phyloP scores from a whole-genome alignment of 1,140 invertebrate species.

The Ruditapes philippinarum region DNA sequence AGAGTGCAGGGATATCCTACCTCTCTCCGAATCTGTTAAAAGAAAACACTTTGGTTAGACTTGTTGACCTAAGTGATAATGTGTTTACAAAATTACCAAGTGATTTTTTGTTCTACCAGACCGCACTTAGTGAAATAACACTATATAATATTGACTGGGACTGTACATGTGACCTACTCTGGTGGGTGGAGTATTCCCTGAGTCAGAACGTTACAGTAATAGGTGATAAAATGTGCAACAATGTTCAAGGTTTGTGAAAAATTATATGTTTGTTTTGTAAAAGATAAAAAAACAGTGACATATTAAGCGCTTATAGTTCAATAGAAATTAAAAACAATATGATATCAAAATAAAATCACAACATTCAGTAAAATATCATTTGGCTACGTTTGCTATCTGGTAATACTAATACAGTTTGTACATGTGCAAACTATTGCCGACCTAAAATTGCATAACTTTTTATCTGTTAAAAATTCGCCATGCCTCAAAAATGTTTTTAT shows the following conservation, averaged over 20 bases:
- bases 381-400: too few species aligned
- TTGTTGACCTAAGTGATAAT: slow-evolving; percentile 42
- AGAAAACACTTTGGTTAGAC: not conserved
- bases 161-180: slow-evolving; percentile 34
- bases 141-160: slow-evolving; percentile 47
- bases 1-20: slow-evolving; percentile 7
- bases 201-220: not conserved
- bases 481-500: too few species aligned
- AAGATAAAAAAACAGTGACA: too few species aligned
- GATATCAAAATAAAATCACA: too few species aligned
- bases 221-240: not conserved
- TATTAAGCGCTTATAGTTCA: too few species aligned
- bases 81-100: not conserved
- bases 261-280: too few species aligned
- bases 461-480: too few species aligned
- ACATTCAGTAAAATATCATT: too few species aligned
- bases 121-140: not conserved
- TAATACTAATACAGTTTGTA: too few species aligned
- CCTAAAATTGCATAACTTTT: too few species aligned
- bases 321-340: too few species aligned
- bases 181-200: not conserved
- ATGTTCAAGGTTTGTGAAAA: slow-evolving; percentile 28
- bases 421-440: too few species aligned
- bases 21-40: not conserved
- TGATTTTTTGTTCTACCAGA: not conserved